Evolutionary conservation across 1,140 invertebrate species (phyloP).

Genomic region (Radopholus similis): DNA sequence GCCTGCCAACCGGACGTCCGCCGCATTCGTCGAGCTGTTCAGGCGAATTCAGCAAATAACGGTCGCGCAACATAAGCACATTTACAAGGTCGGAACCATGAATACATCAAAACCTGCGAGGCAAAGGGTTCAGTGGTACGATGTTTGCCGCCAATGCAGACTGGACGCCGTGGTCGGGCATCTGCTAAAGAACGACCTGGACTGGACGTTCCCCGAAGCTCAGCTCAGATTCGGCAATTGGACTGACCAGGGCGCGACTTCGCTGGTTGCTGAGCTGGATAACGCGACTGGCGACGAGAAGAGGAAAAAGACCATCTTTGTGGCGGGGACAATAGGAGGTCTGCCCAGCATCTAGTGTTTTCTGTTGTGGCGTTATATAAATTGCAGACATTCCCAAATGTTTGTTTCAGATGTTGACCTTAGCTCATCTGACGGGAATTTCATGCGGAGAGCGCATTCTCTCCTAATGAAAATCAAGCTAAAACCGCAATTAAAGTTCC

Average conservation of each 20-base stretch:
- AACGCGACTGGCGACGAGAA: background rate
- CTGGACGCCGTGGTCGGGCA: background rate
- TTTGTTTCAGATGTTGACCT: conserved; percentile 24
- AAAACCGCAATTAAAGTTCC: conserved; percentile 22
- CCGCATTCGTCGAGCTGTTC: conserved; percentile 5
- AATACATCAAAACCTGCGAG: background rate
- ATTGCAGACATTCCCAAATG: background rate
- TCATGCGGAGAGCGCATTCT: background rate
- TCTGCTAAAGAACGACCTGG: background rate
- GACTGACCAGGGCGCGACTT: background rate
- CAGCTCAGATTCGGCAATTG: too few species aligned
- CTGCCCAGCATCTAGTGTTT: background rate
- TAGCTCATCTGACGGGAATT: background rate
- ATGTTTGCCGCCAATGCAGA: conserved; percentile 9
- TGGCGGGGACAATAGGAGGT: conserved; percentile 7
- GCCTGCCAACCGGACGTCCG: background rate
- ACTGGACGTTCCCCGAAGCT: background rate
- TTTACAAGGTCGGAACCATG: conserved; percentile 2
- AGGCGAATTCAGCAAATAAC: conserved; percentile 3
- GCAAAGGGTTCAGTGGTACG: conserved; percentile 10
- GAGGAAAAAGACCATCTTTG: background rate
- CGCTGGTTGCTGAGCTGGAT: background rate
- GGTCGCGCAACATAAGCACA: conserved; percentile 9
- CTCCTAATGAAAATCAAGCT: conserved; percentile 22
- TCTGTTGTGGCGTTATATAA: background rate